phyloP scores from a whole-genome alignment of 2,113 vertebrate genomes.

The Amphiprion ocellaris region DNA sequence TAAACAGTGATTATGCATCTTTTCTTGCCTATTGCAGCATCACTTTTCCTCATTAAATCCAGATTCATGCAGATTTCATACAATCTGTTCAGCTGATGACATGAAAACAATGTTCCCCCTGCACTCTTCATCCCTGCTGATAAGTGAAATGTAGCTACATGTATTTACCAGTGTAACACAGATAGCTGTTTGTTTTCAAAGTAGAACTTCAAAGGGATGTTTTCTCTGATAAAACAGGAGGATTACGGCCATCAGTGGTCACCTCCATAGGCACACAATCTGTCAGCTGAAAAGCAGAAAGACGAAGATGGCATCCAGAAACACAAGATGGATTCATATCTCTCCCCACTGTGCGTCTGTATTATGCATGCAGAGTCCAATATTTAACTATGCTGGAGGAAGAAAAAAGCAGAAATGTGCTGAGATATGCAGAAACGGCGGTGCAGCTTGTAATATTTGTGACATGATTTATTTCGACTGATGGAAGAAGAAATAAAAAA shows the following conservation, averaged over 20 bases:
- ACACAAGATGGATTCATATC: constrained; percentile 45
- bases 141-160: no score
- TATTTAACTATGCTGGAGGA: constrained; percentile 47
- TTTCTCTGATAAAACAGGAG: constrained; percentile 17
- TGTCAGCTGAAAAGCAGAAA: constrained; percentile 18
- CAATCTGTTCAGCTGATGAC: no score
- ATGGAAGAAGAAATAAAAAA: constrained; percentile 15
- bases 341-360: constrained; percentile 15
- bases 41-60: no score
- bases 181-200: constrained; percentile 33
- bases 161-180: neutral
- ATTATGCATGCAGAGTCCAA: constrained; percentile 49
- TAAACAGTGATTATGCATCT: no score
- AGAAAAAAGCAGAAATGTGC: constrained; percentile 44
- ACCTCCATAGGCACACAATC: constrained; percentile 21
- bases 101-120: no score
- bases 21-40: no score
- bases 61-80: no score
- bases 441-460: constrained; percentile 34
- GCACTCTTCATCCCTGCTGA: no score
- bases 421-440: constrained; percentile 43
- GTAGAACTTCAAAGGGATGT: constrained; percentile 1
- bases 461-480: constrained; percentile 58
- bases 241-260: neutral
- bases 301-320: constrained; percentile 26